Evolutionary conservation across 2,888 invertebrate genomes (phyloP).

Genomic region (Rhogogaster chlorosoma): DNA sequence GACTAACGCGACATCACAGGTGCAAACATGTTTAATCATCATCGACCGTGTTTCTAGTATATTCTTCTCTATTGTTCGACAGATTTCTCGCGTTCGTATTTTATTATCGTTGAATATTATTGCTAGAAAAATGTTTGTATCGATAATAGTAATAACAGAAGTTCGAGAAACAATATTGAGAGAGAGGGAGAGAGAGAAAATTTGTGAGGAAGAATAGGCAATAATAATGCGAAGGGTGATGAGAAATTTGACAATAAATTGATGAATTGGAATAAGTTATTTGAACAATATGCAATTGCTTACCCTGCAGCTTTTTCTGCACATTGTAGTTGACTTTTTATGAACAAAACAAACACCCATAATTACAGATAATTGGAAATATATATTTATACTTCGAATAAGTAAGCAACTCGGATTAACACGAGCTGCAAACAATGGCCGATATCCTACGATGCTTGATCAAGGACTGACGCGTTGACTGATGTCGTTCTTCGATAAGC

Average conservation of each 20-base stretch:
- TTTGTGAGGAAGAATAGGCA: background rate
- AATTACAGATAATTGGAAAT: constrained; percentile 52
- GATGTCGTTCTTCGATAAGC: background rate
- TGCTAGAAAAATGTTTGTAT: background rate
- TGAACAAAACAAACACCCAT: constrained; percentile 59
- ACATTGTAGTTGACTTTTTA: constrained; percentile 57
- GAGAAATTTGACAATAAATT: background rate
- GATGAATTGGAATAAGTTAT: background rate
- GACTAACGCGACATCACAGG: background rate
- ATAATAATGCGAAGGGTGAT: constrained; percentile 6
- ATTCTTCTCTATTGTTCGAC: background rate
- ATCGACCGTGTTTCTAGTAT: background rate
- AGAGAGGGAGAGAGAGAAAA: background rate
- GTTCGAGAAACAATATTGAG: background rate
- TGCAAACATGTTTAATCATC: background rate
- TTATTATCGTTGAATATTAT: background rate
- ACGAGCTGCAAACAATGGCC: constrained; percentile 49
- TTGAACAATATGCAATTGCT: constrained; percentile 49
- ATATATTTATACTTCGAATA: background rate
- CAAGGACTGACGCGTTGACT: background rate
- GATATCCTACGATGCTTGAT: constrained; percentile 20
- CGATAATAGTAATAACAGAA: too few relatives aligned
- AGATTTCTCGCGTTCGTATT: background rate
- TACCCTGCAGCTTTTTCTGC: constrained; percentile 62
- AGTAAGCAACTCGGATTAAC: constrained; percentile 38